Conservation (phyloP, 2,888 invertebrate species). For the Gibbula magus region DNA sequence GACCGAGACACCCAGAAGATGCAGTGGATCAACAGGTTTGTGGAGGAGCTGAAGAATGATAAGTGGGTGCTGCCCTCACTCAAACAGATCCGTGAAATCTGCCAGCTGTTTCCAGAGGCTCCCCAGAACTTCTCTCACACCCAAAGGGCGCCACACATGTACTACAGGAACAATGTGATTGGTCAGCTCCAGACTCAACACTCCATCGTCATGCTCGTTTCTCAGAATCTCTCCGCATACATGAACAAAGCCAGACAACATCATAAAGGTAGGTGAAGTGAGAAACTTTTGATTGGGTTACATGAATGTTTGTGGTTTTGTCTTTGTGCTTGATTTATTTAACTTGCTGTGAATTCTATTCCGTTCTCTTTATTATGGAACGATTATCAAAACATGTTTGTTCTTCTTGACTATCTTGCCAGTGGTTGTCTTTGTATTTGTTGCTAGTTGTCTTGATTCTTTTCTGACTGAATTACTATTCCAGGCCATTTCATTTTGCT, state of each 20-base stretch:
- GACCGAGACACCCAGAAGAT: slow-evolving; percentile 97
- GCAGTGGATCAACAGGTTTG: slow-evolving; percentile 95
- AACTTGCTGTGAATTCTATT: no score
- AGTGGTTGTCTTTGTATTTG: no score
- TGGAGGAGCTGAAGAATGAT: slow-evolving; percentile 87
- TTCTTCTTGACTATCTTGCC: no score
- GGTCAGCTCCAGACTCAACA: slow-evolving; percentile 93
- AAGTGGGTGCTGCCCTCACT: slow-evolving; percentile 95
- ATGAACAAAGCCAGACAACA: slow-evolving; percentile 88
- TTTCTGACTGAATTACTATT: no score
- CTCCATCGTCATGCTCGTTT: slow-evolving; percentile 93
- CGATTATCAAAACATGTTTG: no score
- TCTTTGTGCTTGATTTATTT: no score
- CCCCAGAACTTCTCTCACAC: slow-evolving; percentile 73
- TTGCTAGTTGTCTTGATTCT: no score
- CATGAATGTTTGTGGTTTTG: no score
- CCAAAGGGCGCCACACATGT: slow-evolving; percentile 70
- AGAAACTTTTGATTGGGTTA: background rate
- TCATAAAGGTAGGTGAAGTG: slow-evolving; percentile 75
- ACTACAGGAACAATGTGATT: slow-evolving; percentile 84
- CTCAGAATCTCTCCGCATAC: slow-evolving; percentile 89
- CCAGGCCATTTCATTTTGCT: no score
- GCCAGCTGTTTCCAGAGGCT: slow-evolving; percentile 88
- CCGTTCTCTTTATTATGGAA: no score
- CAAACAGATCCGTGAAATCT: slow-evolving; percentile 96